Evolutionary conservation across 2,888 invertebrate genomes (phyloP), one percentile per base, ranked within the genome.

Genomic region (Uloborus plumipes): DNA sequence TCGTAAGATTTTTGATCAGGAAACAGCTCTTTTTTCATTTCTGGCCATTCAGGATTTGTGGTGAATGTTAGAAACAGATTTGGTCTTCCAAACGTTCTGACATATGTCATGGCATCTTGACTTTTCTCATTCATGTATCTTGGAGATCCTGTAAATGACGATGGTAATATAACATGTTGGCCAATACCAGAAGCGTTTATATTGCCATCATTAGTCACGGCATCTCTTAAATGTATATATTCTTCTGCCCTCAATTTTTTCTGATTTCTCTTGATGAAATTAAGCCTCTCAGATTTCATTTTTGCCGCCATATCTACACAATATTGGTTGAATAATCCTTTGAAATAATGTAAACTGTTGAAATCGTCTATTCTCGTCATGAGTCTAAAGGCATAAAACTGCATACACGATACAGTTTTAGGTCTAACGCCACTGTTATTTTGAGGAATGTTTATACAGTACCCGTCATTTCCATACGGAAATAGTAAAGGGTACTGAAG

Each of bases 221-320:
- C 26, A 83, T 88, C 87, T 26, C 47, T n/a, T 50, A 88, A 70
- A 75, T 86, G 84, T 16, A 85, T 83, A 66, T 88, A 88, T 11
- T 83, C 66, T 51, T 87, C 86, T 0, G 78, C 50, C 16, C 85
- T 18, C 3, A 87, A 39, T 62, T 83, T 73, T 0, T n/a, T 22
- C 55, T 82, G 82, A 62, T 82, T 20, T 3, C 14, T 18, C 16
- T 39, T 13, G 1, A 61, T 72, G 18, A n/a, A 72, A 20, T 16
- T 2, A 16, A 87, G 65, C n/a, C 86, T 75, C 26, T 86, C 79
- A 51, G 83, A 78, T 73, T 87, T 86, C 7, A 85, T 84, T 31
- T 84, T 85, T 0, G 84, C 85, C 74, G 84, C 31, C 47, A 15
- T 15, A 49, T 65, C 65, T 16, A 65, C 65, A 0, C 13, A n/a